phyloP scores from a whole-genome alignment of 1,140 invertebrate species.

The Palaemon carinicauda region DNA sequence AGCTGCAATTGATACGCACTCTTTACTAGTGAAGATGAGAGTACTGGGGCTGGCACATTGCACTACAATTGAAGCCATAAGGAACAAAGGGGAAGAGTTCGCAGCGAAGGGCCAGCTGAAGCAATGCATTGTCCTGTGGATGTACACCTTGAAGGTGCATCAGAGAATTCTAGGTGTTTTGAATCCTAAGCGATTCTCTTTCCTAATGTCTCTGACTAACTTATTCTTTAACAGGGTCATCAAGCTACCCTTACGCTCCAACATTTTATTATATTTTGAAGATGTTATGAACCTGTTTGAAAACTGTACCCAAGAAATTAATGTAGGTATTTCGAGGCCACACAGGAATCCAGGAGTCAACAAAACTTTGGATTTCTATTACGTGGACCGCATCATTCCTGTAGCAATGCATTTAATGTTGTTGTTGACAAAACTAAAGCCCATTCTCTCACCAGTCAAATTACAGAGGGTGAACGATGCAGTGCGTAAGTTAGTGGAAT shows the following conservation, averaged over 20 bases:
- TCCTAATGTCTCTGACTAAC: conserved; percentile 91
- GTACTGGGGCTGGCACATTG: conserved; percentile 93
- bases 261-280: conserved; percentile 77
- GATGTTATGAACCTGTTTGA: conserved; percentile 73
- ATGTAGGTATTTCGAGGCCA: conserved; percentile 58
- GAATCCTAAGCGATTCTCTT: conserved; percentile 92
- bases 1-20: conserved; percentile 96
- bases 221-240: conserved; percentile 91
- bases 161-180: conserved; percentile 90
- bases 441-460: conserved; percentile 61
- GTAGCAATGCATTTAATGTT: conserved; percentile 84
- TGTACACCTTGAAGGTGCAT: conserved; percentile 96
- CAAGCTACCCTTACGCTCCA: conserved; percentile 15
- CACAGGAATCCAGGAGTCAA: conserved; percentile 60
- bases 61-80: conserved; percentile 94
- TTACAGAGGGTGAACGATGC: conserved; percentile 61
- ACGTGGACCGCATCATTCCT: conserved; percentile 84
- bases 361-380: conserved; percentile 73
- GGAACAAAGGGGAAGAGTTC: conserved; percentile 91
- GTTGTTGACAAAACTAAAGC: conserved; percentile 72
- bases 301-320: conserved; percentile 61
- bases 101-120: conserved; percentile 94
- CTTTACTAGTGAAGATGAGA: conserved; percentile 89
- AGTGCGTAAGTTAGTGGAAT: conserved; percentile 76
- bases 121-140: conserved; percentile 92